Evolutionary conservation across 2,888 invertebrate species (phyloP).

Genomic region (Steinernema scapterisci): DNA sequence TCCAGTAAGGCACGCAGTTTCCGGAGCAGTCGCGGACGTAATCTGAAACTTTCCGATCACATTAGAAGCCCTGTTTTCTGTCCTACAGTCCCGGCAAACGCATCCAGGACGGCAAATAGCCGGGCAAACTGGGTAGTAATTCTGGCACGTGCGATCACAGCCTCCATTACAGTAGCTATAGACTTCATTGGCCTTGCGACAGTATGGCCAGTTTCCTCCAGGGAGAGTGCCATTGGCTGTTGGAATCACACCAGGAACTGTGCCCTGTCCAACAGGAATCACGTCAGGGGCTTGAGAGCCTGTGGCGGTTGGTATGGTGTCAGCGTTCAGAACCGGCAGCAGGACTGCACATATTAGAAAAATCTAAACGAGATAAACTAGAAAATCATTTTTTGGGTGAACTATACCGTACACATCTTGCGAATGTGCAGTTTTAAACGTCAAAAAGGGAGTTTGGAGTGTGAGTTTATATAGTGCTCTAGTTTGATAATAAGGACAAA

Average conservation of each 20-base stretch:
- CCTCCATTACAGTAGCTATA: slow-evolving; percentile 7
- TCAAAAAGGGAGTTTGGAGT: no score
- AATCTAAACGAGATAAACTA: no score
- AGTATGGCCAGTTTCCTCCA: background rate
- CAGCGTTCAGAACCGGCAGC: no score
- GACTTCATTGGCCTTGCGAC: background rate
- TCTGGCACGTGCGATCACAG: slow-evolving; percentile 2
- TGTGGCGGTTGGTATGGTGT: no score
- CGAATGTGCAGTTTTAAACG: no score
- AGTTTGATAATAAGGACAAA: no score
- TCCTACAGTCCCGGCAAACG: background rate
- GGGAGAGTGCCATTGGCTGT: background rate
- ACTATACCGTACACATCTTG: no score
- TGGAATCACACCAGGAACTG: background rate
- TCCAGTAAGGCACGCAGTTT: slow-evolving; percentile 23
- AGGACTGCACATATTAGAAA: no score
- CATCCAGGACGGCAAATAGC: background rate
- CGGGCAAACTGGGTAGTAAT: background rate
- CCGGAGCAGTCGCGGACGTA: slow-evolving; percentile 12
- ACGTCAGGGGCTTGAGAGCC: no score
- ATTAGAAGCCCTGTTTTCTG: background rate
- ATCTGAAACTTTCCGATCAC: background rate
- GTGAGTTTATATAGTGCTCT: no score
- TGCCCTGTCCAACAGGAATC: no score
- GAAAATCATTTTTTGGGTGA: no score